phyloP scores from a whole-genome alignment of 1,140 invertebrate genomes.

The Diorhabda elongata region DNA sequence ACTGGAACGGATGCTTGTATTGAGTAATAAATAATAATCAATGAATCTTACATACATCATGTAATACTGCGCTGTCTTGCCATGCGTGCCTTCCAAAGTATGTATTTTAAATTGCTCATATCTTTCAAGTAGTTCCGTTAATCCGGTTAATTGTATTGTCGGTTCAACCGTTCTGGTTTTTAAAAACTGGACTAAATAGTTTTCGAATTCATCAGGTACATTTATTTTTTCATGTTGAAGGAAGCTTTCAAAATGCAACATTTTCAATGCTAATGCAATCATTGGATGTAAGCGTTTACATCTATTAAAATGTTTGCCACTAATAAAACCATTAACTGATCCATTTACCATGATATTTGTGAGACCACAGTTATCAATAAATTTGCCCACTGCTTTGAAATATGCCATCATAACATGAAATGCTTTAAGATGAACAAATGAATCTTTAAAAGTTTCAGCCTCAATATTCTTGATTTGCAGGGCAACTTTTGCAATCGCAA shows the following conservation, averaged over 20 bases:
- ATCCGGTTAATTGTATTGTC: not conserved
- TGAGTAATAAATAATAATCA: conserved; percentile 34
- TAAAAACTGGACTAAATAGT: conserved; percentile 5
- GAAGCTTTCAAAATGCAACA: no score
- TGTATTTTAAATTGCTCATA: conserved; percentile 12
- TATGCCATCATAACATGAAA: conserved; percentile 34
- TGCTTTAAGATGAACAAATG: conserved; percentile 44
- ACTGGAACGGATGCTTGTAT: conserved; percentile 34
- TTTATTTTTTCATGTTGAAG: no score
- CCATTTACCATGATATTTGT: conserved; percentile 13
- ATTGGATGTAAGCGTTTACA: no score
- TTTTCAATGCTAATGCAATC: no score
- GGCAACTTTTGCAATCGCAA: conserved; percentile 31
- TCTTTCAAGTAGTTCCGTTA: not conserved
- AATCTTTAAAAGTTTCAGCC: conserved; percentile 23
- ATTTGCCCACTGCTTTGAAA: conserved; percentile 40
- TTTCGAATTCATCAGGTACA: no score
- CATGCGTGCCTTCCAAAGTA: conserved; percentile 33
- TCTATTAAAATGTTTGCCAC: no score
- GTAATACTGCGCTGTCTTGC: conserved; percentile 45
- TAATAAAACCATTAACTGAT: conserved; percentile 26
- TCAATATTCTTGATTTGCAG: conserved; percentile 38
- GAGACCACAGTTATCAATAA: conserved; percentile 43
- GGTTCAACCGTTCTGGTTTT: conserved; percentile 3
- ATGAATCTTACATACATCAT: conserved; percentile 39